These are phyloP conservation scores for Numenius arquata DNA, from an alignment of 2,113 vertebrate genomes.

Conservation along the genomic window DNA sequence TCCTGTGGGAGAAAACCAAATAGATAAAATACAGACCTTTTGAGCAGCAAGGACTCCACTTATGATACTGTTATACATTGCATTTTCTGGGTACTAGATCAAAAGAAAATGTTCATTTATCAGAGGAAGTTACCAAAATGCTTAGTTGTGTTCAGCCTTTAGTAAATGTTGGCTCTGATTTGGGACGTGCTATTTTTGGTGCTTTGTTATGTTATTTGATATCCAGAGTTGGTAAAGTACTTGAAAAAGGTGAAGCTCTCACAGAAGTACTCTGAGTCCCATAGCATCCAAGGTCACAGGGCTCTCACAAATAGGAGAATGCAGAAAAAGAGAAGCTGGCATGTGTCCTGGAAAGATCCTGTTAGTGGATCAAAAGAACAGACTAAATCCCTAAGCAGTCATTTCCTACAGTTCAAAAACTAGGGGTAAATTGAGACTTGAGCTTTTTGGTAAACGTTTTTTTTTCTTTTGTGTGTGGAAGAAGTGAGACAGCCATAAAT, in stretches of 20 bases:
- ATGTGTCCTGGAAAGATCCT: background rate
- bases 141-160: background rate
- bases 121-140: background rate
- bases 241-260: background rate
- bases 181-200: background rate
- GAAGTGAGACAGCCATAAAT: background rate
- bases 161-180: background rate
- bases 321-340: background rate
- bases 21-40: background rate
- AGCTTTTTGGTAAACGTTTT: background rate
- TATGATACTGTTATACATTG: background rate
- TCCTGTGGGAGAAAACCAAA: background rate
- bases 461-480: background rate
- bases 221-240: background rate
- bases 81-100: background rate
- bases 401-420: background rate
- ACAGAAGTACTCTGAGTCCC: background rate
- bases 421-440: background rate
- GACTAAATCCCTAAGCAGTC: background rate
- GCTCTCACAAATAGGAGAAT: background rate
- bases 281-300: constrained; percentile 6
- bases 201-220: constrained; percentile 21
- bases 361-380: background rate
- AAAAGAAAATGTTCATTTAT: background rate
- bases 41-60: background rate